Evolutionary conservation across 2,888 invertebrate species (phyloP).

Genomic region (Koerneria pararmatus): DNA sequence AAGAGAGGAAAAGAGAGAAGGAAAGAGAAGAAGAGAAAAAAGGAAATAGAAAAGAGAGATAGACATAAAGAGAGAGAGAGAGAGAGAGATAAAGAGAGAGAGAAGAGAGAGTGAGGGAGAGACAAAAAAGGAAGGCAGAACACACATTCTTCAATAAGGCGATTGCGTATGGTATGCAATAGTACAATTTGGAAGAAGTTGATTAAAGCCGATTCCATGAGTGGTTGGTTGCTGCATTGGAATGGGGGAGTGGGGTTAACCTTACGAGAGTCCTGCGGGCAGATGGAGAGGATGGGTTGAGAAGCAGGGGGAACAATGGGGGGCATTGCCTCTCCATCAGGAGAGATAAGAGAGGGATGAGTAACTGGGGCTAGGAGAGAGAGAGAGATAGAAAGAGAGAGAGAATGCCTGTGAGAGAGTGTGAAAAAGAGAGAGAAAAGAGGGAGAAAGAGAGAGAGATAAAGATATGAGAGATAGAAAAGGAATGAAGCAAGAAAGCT

Average conservation of each 20-base stretch:
- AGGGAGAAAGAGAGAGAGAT: neutral
- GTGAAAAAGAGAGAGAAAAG: neutral
- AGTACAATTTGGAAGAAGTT: no score
- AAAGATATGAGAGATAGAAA: slow-evolving; percentile 13
- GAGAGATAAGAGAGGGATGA: neutral
- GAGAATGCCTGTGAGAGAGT: neutral
- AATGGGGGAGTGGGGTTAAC: neutral
- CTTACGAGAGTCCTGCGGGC: neutral
- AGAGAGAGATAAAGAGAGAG: slow-evolving; percentile 2
- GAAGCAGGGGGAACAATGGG: neutral
- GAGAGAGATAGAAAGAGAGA: neutral
- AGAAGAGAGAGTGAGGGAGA: slow-evolving; percentile 7
- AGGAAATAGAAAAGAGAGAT: neutral
- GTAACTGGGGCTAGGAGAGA: neutral
- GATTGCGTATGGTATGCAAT: neutral
- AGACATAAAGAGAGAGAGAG: neutral
- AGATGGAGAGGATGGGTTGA: neutral
- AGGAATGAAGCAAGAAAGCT: neutral
- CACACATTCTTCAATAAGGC: no score
- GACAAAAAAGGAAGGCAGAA: slow-evolving; percentile 5
- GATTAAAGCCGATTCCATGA: no score
- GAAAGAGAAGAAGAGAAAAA: neutral
- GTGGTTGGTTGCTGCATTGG: neutral
- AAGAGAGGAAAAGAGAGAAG: neutral
- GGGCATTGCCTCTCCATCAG: neutral